Evolutionary conservation across 2,113 vertebrate species (phyloP).

Genomic region (Orthonyx spaldingii): DNA sequence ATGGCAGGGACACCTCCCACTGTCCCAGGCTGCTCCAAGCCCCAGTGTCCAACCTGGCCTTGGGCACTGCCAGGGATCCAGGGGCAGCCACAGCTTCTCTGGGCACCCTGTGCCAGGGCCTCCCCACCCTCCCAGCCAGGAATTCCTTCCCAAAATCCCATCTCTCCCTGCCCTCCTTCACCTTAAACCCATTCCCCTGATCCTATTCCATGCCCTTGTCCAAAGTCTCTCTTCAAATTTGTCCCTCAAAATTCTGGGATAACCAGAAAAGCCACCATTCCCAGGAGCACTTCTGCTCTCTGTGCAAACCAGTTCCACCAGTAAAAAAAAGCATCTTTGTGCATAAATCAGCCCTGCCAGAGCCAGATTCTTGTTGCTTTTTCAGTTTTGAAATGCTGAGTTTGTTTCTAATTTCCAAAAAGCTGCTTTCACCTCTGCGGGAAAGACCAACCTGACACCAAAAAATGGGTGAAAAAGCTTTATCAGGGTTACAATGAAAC

Average conservation of each 20-base stretch:
- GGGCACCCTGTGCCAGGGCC: no score
- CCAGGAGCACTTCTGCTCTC: not conserved
- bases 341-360: not conserved
- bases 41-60: no score
- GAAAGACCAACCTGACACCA: not conserved
- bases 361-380: not conserved
- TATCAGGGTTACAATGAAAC: not conserved
- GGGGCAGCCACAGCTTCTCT: no score
- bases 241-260: not conserved
- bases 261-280: not conserved
- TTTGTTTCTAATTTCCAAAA: conserved; percentile 22
- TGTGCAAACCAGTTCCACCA: not conserved
- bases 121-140: not conserved
- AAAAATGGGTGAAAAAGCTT: not conserved
- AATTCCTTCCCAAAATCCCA: not conserved
- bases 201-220: no score
- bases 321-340: not conserved
- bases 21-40: not conserved
- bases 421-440: not conserved
- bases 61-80: no score
- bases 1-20: not conserved
- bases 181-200: not conserved
- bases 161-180: not conserved
- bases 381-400: not conserved
- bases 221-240: not conserved